These are phyloP conservation scores for Xenopus borealis DNA, from an alignment of 2,113 vertebrate species.

Conservation along the genomic window DNA sequence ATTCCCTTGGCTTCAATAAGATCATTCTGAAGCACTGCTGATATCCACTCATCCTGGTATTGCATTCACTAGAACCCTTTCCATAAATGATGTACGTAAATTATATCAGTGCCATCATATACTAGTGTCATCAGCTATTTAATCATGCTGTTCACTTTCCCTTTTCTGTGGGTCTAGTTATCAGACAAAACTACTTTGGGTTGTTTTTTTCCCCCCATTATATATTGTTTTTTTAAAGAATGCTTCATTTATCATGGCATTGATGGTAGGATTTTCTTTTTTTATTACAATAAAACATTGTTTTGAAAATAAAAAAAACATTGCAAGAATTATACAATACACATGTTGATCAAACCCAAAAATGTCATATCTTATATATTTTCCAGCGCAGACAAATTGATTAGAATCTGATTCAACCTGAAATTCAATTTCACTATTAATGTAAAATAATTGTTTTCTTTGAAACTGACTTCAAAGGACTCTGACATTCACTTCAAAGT, in stretches of 20 bases:
- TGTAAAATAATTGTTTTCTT: background rate
- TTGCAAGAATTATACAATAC: no score
- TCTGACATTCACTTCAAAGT: background rate
- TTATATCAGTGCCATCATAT: conserved; percentile 28
- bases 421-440: background rate
- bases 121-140: conserved; percentile 18
- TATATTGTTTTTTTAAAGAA: no score
- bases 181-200: background rate
- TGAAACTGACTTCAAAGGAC: background rate
- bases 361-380: no score
- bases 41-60: conserved; percentile 21
- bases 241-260: no score
- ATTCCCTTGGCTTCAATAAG: conserved; percentile 20
- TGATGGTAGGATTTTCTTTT: no score
- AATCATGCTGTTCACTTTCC: conserved; percentile 10
- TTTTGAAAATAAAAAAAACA: no score
- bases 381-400: no score
- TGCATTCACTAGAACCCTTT: conserved; percentile 15
- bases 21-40: conserved; percentile 34
- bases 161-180: conserved; percentile 20
- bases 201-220: no score
- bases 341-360: no score
- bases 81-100: conserved; percentile 36
- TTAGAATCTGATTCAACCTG: background rate
- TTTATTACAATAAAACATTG: no score